A percentile compares a stretch with the other conserved stretches of the same genome.
These are phyloP conservation scores for Lucinisca nassula DNA, from an alignment of 2,888 invertebrate genomes.

Conservation along the genomic window DNA sequence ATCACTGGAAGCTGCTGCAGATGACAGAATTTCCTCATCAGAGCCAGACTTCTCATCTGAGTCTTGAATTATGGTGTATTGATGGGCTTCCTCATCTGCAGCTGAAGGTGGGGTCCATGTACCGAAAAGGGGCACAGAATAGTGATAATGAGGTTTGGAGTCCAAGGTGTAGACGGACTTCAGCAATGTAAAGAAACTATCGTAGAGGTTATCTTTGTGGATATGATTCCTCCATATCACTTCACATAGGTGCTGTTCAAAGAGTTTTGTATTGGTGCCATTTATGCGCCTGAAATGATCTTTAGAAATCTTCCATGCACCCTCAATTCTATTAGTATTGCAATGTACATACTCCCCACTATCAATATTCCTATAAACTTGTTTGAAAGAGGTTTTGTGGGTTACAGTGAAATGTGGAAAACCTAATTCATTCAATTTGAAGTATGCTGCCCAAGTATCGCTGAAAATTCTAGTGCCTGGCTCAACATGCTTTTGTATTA, in stretches of 20 bases:
- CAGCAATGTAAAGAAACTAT: not conserved
- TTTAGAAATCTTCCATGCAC: constrained; percentile 45
- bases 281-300: constrained; percentile 35
- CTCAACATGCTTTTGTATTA: constrained; percentile 22
- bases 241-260: constrained; percentile 21
- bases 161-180: not conserved
- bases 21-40: no score
- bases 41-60: no score
- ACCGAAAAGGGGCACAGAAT: not conserved
- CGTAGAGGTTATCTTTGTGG: not conserved
- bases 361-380: constrained; percentile 10
- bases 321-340: constrained; percentile 41
- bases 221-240: constrained; percentile 21
- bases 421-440: constrained; percentile 21
- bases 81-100: not conserved
- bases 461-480: constrained; percentile 10
- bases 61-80: not conserved
- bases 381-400: constrained; percentile 1
- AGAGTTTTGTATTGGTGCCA: not conserved
- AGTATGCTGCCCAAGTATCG: no score
- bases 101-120: not conserved
- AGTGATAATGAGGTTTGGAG: not conserved
- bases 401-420: constrained; percentile 23
- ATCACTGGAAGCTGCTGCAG: no score
- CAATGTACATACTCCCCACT: constrained; percentile 11